Base-by-base conservation (phyloP, 2,888 invertebrate species). In the Philereme transversata region DNA sequence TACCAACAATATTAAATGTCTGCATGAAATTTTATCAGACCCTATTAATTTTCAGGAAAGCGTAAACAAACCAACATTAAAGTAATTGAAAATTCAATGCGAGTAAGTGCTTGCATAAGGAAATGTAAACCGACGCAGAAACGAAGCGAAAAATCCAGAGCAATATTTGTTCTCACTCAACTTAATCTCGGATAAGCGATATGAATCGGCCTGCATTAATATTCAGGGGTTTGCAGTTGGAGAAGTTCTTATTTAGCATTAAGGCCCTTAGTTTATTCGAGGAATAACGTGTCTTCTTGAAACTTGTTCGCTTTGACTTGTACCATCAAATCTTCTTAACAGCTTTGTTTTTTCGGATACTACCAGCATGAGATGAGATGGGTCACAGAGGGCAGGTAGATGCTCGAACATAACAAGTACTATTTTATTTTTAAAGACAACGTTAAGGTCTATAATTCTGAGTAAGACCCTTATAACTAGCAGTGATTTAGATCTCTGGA, bases 121-220 rank as follows among this genome's bases (percentile, higher is more conserved):
- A 66, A 69, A 67, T 66, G 63, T 68, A 70, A 70, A 70, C 66
- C 54, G 49, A 51, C 61, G 67, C 56, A 49, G 64, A 64, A 62
- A 56, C 63, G 68, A 63, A 65, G 62, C 66, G 65, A 70, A 70
- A 68, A 68, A 62, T 62, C 56, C 62, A 59, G 55, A 55, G 65
- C 62, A 68, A 66, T 70, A 70, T 70, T 70, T 70, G 70, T 68
- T 68, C 68, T 66, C 63, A 68, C 68, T 68, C 65, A 66, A 63
- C 68, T 65, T 68, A 70, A 70, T 70, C 70, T 68, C 50, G 60
- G 66, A 57, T 70, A 66, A 65, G 69, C 65, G 68, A 70, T 70
- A 66, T 65, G 68, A 66, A 66, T 67, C 57, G 59, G 65, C 10
- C 58, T 46, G 50, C 62, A 57, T 67, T 67, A 57, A 65, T 64